Evolutionary conservation across 2,888 invertebrate species (phyloP), one percentile per base, ranked within the genome.

Genomic region (Leptinotarsa juncta): DNA sequence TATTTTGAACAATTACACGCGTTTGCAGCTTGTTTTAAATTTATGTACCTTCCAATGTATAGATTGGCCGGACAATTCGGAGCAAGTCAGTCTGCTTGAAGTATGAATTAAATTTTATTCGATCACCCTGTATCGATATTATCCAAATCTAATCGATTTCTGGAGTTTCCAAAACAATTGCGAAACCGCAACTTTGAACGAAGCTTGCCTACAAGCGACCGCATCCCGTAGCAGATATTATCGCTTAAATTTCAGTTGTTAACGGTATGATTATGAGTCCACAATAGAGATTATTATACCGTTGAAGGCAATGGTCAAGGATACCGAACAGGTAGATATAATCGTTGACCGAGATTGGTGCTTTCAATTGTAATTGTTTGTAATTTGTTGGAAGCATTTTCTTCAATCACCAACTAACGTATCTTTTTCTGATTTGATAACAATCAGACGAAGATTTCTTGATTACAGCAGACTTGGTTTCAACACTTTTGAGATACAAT

Each of bases 231-330:
- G 32, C n/a, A 62, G 62, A 62, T 62, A 62, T 32, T 62, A 62
- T 62, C 62, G 62, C n/a, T n/a, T 62, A n/a, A 62, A 62, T n/a
- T 62, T 62, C 62, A 62, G 16, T 62, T 32, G 62, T 62, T 62
- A 62, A 62, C 62, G 62, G 62, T 62, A 62, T 62, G 62, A 62
- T 62, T 62, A 62, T 62, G 62, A 62, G 42, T 23, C 62, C 32
- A 62, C 62, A 62, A 62, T 62, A n/a, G 42, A 62, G 62, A 62
- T 62, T 62, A 62, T 62, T 62, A 62, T 62, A 62, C 62, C 62
- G 62, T 62, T 62, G 62, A 62, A 62, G 62, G 62, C 62, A 62
- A 62, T 62, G 62, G 62, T 62, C 62, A 62, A 62, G 62, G 62
- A 32, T 62, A 62, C 62, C 62, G 18, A 62, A 62, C 62, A 62